Conservation (phyloP, 53 echinoderm and acorn worm species). For the Luidia sarsii region DNA sequence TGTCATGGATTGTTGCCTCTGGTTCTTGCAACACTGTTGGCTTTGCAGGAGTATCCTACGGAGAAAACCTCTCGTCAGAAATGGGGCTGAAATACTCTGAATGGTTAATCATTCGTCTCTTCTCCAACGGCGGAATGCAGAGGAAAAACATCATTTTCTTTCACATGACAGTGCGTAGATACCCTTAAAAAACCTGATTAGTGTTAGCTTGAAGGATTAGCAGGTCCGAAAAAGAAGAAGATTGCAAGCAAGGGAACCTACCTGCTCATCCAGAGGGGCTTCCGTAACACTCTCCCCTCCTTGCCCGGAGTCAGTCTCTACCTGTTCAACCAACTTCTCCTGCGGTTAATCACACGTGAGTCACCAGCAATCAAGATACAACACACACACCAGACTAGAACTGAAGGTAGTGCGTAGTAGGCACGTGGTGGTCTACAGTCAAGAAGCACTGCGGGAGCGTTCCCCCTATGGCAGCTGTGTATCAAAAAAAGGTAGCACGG, state of each 20-base stretch:
- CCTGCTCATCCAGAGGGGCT: slow-evolving; percentile 32
- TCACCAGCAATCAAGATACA: slow-evolving; percentile 56
- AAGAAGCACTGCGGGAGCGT: slow-evolving; percentile 8
- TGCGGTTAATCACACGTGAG: slow-evolving; percentile 62
- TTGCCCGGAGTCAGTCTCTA: slow-evolving; percentile 14
- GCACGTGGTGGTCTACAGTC: background rate
- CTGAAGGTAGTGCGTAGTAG: slow-evolving; percentile 37
- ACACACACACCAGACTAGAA: slow-evolving; percentile 53
- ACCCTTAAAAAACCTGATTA: too few relatives aligned
- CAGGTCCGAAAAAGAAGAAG: too few relatives aligned
- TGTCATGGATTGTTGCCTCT: slow-evolving; percentile 12
- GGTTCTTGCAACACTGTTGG: slow-evolving; percentile 2
- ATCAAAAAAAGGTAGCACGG: too few relatives aligned
- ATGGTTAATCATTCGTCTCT: too few relatives aligned
- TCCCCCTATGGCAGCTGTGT: too few relatives aligned
- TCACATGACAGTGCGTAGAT: too few relatives aligned
- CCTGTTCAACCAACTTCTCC: slow-evolving; percentile 57
- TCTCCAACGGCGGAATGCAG: too few relatives aligned
- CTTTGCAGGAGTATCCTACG: slow-evolving; percentile 18
- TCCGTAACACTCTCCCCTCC: slow-evolving; percentile 41
- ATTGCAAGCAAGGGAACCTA: background rate
- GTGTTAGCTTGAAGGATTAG: too few relatives aligned
- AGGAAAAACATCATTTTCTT: too few relatives aligned
- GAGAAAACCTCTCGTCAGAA: slow-evolving; percentile 9
- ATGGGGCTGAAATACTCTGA: background rate